Base-by-base conservation (phyloP, 2,113 vertebrate species). In the Epinephelus cyanopodus region DNA sequence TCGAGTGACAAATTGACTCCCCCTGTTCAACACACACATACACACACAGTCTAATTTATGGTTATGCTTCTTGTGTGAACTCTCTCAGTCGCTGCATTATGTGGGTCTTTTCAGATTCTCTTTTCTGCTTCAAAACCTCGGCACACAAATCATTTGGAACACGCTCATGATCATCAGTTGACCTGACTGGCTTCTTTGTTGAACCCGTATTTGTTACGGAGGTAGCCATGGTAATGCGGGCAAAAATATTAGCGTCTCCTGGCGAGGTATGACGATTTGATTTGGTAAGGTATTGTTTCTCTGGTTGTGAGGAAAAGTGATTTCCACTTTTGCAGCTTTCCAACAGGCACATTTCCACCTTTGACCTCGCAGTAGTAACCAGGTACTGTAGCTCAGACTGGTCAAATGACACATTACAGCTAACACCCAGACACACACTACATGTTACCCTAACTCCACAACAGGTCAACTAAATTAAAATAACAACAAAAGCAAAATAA, bases 141-240 rank as follows among this genome's bases (percentile, higher is more conserved):
- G 29, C 14, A 60, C 47, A 78, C 23, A 52, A 76, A 76, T 76
- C 27, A 84, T 75, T 61, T 73, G 42, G 56, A 72, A 68, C 61
- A 23, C 53, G 76, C 87, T 89, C 76, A 82, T 87, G 74, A 87
- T 86, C 76, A 81, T 78, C 79, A 77, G 52, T 84, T 81, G 77
- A 74, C 62, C 69, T 87, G 79, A 88, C 79, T 90, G 70, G 45
- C 48, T 65, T 70, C 83, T 88, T 88, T 89, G 83, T 84, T 87
- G 23, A 64, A 71, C 29, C 13, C 13, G 4, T 19, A 66, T 83
- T 53, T 82, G 58, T 71, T 75, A 52, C 27, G 74, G 61, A 45
- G 23, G 65, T 65, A 73, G 52, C 77, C 72, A 18, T 67, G 74
- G 82, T 50, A 42, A 89, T 82, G 64, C 50, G 1, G 61, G 17